Base-by-base conservation (phyloP, 64 coral and sea anemone genomes). In the Pocillopora damicornis region DNA sequence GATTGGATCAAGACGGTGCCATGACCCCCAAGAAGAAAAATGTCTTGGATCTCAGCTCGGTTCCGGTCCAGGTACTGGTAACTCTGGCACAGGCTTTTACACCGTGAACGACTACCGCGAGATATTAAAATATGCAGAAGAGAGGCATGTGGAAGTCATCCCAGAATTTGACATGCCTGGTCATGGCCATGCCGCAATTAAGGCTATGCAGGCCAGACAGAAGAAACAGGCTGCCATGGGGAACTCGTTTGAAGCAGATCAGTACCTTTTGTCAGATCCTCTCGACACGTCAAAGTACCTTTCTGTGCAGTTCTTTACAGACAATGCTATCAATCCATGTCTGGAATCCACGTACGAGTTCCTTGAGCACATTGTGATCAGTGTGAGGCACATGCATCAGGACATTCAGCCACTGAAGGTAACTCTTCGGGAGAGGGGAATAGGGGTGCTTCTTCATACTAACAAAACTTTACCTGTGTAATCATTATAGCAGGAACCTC, bases 91-190 rank as follows among this genome's bases (percentile, higher is more conserved):
- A 58, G 83, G 90, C 9, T 91, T 58, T 69, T 94, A 88, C 22
- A 89, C 92, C 13, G 95, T 98, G 1, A 15, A 86, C 4, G 95
- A 94, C 5, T 98, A 98, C 67, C 74, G 75, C 76, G 95, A 98
- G 65, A 94, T 98, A 61, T 66, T 98, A 17, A 23, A 77, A 63
- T 91, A 81, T 73, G 95, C 89, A 38, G 88, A 92, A 15, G 82
- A 89, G 36, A 59, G 87, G 36, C 95, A 94, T 58, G 75, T 98
- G 16, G 89, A 94, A 80, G 86, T 98, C 5, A 94, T 98, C 56
- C 95, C 95, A 4, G 95, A 98, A 79, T 98, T 98, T 75, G 95
- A 98, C 71, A 98, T 98, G 92, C 92, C 95, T 35, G 95, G 95
- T 17, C 95, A 98, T 23, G 89, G 86, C 3, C 95, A 98, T 69